Base-by-base conservation (phyloP, 2,797 vertebrate genomes). In the Thalassophryne amazonica region DNA sequence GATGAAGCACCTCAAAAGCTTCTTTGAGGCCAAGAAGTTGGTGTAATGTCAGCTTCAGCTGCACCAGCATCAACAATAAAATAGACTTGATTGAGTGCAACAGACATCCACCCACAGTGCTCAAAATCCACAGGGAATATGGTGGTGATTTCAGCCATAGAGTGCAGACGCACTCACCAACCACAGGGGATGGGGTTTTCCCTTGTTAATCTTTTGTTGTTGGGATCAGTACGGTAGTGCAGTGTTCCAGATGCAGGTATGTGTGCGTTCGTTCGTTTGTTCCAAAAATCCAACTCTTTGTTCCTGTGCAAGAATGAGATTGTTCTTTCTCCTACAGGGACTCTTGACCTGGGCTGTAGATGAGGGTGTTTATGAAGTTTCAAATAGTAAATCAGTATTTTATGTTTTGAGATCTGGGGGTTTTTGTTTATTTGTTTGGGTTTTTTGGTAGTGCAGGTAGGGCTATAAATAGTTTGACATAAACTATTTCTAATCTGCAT, bases 11-110 rank as follows among this genome's bases (percentile, higher is more conserved):
- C 94, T 97, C 51, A 98, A 98, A 74, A 94, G 94, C 76, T 98
- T 98, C 85, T 98, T 97, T 11, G 95, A 98, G 70, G 95, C 96
- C 61, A 98, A 98, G 83, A 98, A 97, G 49, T 79, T 98, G 64
- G 95, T 98, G 60, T 98, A 90, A 69, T 2, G 0, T 32, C 6
- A 7, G 3, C 15, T n/a, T 11, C 32, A 21, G 23, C 4, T 2
- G 4, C 11, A 0, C 4, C 37, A n/a, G 23, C 19, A 3, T 22
- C 6, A 4, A 3, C 1, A 2, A 32, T 11, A 0, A 19, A 34
- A 69, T 37, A 28, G 56, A 69, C 49, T 51, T 21, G 25, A 35
- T 16, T 15, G 18, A 45, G 16, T 7, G 1, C 33, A 47, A 11
- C 12, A 9, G 22, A 25, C 12, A 13, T 1, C 34, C 32, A 22